Conservation (phyloP, 1,140 invertebrate species). For the Heterodera carotae region DNA sequence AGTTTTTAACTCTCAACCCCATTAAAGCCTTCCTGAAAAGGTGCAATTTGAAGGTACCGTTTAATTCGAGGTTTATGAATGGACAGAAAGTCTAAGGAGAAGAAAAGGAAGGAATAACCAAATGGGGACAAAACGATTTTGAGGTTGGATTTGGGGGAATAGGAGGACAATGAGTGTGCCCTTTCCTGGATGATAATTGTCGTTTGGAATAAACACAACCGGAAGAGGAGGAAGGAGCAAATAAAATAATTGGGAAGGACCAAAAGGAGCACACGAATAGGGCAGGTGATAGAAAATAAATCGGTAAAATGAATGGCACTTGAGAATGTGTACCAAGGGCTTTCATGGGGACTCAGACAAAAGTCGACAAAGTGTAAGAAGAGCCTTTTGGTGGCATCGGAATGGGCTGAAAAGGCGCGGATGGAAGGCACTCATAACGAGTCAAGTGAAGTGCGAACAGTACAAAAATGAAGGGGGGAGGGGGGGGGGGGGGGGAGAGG, state of each 20-base stretch:
- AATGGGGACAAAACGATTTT: constrained; percentile 10
- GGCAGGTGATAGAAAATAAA: too few relatives aligned
- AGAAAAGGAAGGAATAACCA: neutral
- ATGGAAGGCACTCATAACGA: too few relatives aligned
- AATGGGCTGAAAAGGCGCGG: too few relatives aligned
- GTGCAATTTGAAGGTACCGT: constrained; percentile 11
- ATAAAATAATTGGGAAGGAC: constrained; percentile 17
- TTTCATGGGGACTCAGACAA: too few relatives aligned
- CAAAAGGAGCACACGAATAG: neutral
- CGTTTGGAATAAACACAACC: constrained; percentile 3
- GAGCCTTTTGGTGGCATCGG: too few relatives aligned
- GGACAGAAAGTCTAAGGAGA: neutral
- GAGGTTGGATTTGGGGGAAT: neutral
- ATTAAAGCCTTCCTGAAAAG: neutral
- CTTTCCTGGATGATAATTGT: constrained; percentile 4
- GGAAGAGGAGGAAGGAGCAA: constrained; percentile 1
- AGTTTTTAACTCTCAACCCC: neutral
- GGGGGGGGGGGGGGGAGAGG: too few relatives aligned
- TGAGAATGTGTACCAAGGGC: too few relatives aligned
- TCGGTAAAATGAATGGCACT: too few relatives aligned
- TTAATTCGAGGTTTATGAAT: neutral
- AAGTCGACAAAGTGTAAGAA: too few relatives aligned
- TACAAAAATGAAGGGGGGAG: too few relatives aligned
- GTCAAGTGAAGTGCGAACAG: too few relatives aligned
- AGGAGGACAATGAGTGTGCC: neutral